Evolutionary conservation across 2,797 vertebrate genomes (phyloP).

Genomic region (Parauchenoglanis punctatus): DNA sequence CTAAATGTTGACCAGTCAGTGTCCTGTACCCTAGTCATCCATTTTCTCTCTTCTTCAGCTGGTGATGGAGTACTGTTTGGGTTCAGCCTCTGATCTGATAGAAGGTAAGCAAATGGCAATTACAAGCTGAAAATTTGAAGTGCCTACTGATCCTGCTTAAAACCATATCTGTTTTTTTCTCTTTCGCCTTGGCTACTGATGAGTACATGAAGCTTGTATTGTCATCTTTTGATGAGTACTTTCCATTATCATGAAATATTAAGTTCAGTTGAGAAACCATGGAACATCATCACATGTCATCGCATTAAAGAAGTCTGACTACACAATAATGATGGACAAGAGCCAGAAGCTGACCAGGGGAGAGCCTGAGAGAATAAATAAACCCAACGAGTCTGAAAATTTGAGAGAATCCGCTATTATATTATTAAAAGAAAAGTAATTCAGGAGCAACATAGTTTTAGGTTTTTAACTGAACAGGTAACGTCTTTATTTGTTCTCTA

Average conservation of each 20-base stretch:
- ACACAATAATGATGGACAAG: no score
- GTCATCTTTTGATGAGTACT: background rate
- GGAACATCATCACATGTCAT: background rate
- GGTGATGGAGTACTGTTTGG: constrained; percentile 96
- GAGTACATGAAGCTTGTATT: background rate
- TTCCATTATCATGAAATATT: background rate
- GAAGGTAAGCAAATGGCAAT: constrained; percentile 79
- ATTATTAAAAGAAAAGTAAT: background rate
- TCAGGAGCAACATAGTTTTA: background rate
- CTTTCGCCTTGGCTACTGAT: background rate
- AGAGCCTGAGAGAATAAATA: background rate
- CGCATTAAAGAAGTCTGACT: background rate
- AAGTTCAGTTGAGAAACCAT: background rate
- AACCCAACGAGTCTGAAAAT: background rate
- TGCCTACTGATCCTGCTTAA: background rate
- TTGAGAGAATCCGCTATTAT: background rate
- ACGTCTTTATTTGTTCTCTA: background rate
- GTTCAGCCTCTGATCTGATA: constrained; percentile 90
- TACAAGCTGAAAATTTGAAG: background rate
- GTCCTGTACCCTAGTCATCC: background rate
- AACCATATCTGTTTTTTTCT: no score
- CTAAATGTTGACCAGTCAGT: background rate
- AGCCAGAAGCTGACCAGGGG: background rate
- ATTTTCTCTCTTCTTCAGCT: constrained; percentile 71
- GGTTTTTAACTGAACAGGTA: background rate